Evolutionary conservation across 2,113 vertebrate genomes (phyloP), one percentile per base, ranked within the genome.

Genomic region (Amphiprion percula): DNA sequence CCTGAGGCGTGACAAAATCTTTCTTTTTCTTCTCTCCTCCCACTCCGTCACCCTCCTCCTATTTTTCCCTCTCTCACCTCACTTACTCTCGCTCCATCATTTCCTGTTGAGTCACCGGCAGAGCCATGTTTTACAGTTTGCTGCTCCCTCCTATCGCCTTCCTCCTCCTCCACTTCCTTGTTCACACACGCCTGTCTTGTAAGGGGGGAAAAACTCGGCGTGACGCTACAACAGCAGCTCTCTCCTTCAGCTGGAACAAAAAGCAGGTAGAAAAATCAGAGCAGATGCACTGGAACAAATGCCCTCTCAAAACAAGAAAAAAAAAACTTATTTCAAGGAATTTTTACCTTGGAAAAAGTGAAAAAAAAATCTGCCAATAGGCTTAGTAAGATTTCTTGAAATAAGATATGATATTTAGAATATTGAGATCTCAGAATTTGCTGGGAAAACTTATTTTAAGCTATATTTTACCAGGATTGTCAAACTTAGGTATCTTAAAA

Each of bases 91-190:
- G 64, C 66, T 84, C 80, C 87, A 84, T 91, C 80, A 89, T 79
- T 92, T 95, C 92, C 92, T 94, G 92, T 87, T 94, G 93, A 93
- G 83, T 94, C 91, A 93, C 75, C 4, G 10, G 26, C 37, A 23
- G 49, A 65, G 54, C 21, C 72, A 55, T 88, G 89, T 88, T 93
- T 90, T 83, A 90, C 70, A 74, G 60, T 79, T 89, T 69, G 80
- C 56, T 66, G 66, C 59, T 72, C 81, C 53, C 55, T 69, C 75
- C 59, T 37, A 4, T 61, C 59, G 37, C 69, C 67, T 80, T 86
- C 79, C 63, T 37, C 30, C 30, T 82, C 79, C 79, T 82, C 65
- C 87, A 81, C 77, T 86, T 82, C 80, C 84, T 77, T 61, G 63
- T 80, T 87, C 77, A 68, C 21, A 14, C 56, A 79, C 68, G 39